Conservation (phyloP, 2,797 vertebrate species). For the Phalloptychus januarius region DNA sequence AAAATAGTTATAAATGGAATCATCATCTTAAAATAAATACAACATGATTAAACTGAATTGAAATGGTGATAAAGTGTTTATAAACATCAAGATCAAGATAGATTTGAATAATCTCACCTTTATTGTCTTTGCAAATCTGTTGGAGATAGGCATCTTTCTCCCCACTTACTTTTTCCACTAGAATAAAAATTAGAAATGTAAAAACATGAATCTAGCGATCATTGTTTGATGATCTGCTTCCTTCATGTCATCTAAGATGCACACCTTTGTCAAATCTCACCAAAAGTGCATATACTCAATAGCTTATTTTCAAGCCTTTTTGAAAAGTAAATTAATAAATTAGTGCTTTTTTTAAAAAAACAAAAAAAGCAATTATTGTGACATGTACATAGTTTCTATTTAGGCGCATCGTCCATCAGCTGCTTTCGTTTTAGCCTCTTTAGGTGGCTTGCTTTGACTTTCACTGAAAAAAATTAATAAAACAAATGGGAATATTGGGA, state of each 20-base stretch:
- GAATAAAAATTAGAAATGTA: constrained; percentile 38
- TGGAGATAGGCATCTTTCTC: constrained; percentile 39
- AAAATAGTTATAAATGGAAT: constrained; percentile 71
- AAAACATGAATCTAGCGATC: constrained; percentile 65
- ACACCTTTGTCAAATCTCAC: constrained; percentile 12
- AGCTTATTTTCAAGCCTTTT: constrained; percentile 52
- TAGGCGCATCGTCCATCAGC: constrained; percentile 18
- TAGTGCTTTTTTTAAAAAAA: constrained; percentile 17
- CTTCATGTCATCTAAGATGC: constrained; percentile 29
- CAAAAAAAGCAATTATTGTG: constrained; percentile 9
- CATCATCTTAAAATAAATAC: constrained; percentile 68
- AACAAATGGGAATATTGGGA: constrained; percentile 46
- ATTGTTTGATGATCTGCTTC: constrained; percentile 20
- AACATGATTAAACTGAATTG: constrained; percentile 66
- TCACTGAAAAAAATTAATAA: constrained; percentile 31
- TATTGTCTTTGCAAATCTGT: constrained; percentile 61
- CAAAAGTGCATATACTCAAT: constrained; percentile 64
- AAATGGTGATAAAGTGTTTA: constrained; percentile 69
- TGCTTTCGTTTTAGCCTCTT: constrained; percentile 34
- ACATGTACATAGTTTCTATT: constrained; percentile 33
- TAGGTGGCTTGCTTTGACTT: constrained; percentile 44
- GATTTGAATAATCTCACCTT: constrained; percentile 45
- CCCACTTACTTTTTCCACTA: constrained; percentile 24
- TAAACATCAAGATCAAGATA: constrained; percentile 65
- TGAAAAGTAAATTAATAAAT: constrained; percentile 21